A percentile compares a stretch with the other conserved stretches of the same genome.
Conservation (phyloP, 2,113 vertebrate species). For the Lates calcarifer region DNA sequence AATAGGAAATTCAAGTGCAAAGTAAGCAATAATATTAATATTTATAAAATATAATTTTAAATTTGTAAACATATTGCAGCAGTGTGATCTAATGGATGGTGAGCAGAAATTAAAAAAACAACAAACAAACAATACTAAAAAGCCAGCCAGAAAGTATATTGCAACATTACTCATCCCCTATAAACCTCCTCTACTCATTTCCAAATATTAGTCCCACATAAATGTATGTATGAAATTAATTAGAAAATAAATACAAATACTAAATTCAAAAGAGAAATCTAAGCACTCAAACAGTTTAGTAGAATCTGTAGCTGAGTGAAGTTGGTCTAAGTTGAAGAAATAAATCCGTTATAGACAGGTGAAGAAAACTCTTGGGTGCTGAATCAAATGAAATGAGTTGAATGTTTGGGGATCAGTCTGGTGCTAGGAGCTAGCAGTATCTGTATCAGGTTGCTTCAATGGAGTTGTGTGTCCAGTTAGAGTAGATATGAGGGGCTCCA, state of each 20-base stretch:
- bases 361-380: background rate
- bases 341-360: background rate
- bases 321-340: background rate
- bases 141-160: background rate
- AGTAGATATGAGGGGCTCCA: conserved; percentile 45
- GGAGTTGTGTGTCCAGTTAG: conserved; percentile 23
- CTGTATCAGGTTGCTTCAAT: conserved; percentile 25
- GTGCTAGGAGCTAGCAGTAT: background rate
- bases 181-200: background rate
- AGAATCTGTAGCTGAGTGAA: background rate
- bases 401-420: background rate
- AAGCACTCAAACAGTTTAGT: background rate
- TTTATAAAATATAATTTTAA: background rate
- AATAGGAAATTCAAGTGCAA: background rate
- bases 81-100: background rate
- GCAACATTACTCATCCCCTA: background rate
- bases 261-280: background rate
- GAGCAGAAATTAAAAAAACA: background rate
- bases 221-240: background rate
- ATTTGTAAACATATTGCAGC: background rate
- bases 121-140: background rate
- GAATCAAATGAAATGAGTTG: conserved; percentile 9
- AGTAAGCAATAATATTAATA: background rate
- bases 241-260: background rate
- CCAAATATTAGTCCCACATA: background rate